These are phyloP conservation scores for Hystrix brachyura DNA, from an alignment of 2,113 vertebrate species.

Conservation along the genomic window DNA sequence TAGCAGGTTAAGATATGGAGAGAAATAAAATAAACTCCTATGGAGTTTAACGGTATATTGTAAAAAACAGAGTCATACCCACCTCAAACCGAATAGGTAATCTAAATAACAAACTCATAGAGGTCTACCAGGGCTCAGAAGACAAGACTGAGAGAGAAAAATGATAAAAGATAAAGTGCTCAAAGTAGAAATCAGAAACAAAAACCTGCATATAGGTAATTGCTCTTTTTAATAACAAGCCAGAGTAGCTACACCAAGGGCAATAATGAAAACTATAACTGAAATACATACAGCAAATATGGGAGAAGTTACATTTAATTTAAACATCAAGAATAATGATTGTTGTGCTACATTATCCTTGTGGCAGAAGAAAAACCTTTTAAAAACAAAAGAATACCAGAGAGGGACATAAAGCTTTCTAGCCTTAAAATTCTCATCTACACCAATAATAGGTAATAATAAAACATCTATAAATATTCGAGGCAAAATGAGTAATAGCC, in stretches of 20 bases:
- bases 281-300: background rate
- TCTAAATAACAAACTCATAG: background rate
- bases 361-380: background rate
- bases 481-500: background rate
- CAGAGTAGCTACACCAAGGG: background rate
- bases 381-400: background rate
- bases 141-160: background rate
- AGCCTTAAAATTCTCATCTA: background rate
- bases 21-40: background rate
- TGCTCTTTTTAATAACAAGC: background rate
- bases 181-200: slow-evolving; percentile 13
- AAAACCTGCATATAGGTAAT: background rate
- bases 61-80: background rate
- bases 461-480: background rate
- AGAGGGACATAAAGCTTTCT: background rate
- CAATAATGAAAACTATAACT: background rate
- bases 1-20: background rate
- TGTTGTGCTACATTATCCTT: background rate
- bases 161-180: background rate
- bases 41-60: background rate
- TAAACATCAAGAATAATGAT: background rate
- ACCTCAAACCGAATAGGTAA: background rate
- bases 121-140: background rate
- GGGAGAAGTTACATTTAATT: background rate
- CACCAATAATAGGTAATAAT: background rate